Evolutionary conservation across 2,888 invertebrate species (phyloP).

Genomic region (Ecdyonurus torrentis): DNA sequence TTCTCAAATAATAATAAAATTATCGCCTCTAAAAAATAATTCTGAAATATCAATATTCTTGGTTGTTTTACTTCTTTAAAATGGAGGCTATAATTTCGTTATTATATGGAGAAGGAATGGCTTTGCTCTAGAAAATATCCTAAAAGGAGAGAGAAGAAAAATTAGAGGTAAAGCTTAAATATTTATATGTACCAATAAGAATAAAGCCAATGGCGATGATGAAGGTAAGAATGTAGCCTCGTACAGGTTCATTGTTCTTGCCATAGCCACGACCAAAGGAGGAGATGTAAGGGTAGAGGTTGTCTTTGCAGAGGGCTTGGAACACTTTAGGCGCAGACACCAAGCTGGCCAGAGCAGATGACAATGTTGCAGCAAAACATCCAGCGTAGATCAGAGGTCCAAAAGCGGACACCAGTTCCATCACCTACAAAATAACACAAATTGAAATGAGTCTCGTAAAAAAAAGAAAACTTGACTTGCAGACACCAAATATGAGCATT

Average conservation of each 20-base stretch:
- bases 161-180: not conserved
- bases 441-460: constrained; percentile 1
- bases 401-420: constrained; percentile 64
- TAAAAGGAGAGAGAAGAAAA: not conserved
- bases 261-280: constrained; percentile 28
- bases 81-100: not conserved
- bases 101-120: not conserved
- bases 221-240: constrained; percentile 35
- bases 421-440: constrained; percentile 50
- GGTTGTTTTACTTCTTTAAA: not conserved
- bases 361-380: constrained; percentile 92
- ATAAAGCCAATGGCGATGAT: constrained; percentile 31
- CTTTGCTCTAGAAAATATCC: not conserved
- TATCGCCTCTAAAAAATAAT: too few relatives aligned
- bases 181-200: constrained; percentile 32
- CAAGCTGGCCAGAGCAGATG: constrained; percentile 87
- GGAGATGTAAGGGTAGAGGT: constrained; percentile 33
- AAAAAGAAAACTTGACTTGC: not conserved
- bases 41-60: not conserved
- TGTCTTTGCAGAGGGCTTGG: constrained; percentile 34
- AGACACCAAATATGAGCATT: too few relatives aligned
- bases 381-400: constrained; percentile 92
- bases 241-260: constrained; percentile 19
- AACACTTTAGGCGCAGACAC: constrained; percentile 93
- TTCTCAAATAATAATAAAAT: too few relatives aligned